Percentiles rank a stretch among this genome's conserved stretches.
These are phyloP conservation scores for Mellivora capensis DNA, from an alignment of 2,113 vertebrate species.

Conservation along the genomic window DNA sequence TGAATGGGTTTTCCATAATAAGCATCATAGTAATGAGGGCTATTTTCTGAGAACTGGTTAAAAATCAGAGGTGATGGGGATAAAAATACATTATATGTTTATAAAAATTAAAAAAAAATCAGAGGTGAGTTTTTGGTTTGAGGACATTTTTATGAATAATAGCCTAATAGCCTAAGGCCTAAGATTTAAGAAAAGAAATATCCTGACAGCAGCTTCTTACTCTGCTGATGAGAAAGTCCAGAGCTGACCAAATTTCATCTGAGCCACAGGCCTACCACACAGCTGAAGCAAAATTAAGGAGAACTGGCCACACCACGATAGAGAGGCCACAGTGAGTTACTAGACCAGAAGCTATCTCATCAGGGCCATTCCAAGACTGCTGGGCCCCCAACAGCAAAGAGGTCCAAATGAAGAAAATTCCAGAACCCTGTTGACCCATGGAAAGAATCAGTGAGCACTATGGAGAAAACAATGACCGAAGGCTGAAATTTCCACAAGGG, in stretches of 20 bases:
- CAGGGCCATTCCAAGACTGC: not conserved
- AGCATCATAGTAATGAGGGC: not conserved
- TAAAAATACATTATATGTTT: too few relatives aligned
- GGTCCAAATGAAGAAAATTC: not conserved
- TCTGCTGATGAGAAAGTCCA: not conserved
- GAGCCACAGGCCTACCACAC: not conserved
- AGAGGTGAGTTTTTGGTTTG: not conserved
- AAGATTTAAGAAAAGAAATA: not conserved
- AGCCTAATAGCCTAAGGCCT: not conserved
- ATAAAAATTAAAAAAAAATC: too few relatives aligned
- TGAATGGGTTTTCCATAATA: not conserved
- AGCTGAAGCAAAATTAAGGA: not conserved
- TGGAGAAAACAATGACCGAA: not conserved
- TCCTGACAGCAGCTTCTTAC: not conserved
- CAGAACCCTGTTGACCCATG: not conserved
- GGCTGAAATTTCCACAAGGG: not conserved
- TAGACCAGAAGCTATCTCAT: not conserved
- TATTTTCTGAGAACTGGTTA: not conserved
- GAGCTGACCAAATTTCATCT: not conserved
- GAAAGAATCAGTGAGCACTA: not conserved
- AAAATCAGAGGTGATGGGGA: conserved; percentile 12
- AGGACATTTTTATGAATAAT: not conserved
- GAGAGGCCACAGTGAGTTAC: not conserved
- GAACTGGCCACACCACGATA: not conserved
- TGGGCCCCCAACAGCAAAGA: not conserved